Evolutionary conservation across 1,140 invertebrate genomes (phyloP).

Genomic region (Drosophila burlai): DNA sequence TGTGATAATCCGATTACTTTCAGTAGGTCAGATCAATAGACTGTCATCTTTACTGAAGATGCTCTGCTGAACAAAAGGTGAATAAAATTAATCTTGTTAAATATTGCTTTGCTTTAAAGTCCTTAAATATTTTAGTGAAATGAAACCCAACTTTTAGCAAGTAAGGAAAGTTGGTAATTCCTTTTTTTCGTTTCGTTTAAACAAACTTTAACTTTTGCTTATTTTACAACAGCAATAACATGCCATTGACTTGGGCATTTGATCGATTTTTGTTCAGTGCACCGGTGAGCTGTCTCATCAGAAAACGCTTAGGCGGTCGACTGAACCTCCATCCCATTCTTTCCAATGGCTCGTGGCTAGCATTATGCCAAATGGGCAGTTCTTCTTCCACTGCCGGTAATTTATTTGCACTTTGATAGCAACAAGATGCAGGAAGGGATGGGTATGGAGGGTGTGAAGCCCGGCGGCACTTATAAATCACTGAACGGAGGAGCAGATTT

Average conservation of each 20-base stretch:
- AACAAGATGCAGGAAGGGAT: slow-evolving; percentile 68
- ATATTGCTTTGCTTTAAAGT: not conserved
- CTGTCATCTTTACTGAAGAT: not conserved
- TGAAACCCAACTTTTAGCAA: not conserved
- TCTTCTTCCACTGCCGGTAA: slow-evolving; percentile 51
- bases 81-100: too few relatives aligned
- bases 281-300: slow-evolving; percentile 59
- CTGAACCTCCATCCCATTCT: slow-evolving; percentile 9
- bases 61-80: not conserved
- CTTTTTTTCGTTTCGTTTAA: not conserved
- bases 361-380: slow-evolving; percentile 50
- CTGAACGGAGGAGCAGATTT: slow-evolving; percentile 52
- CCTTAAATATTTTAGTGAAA: not conserved
- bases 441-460: not conserved
- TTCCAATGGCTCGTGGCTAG: not conserved
- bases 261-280: slow-evolving; percentile 13
- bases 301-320: slow-evolving; percentile 67
- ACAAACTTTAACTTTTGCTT: too few relatives aligned
- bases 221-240: not conserved
- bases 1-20: not conserved
- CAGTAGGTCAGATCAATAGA: not conserved
- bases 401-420: slow-evolving; percentile 83
- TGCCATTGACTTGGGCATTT: not conserved
- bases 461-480: slow-evolving; percentile 69
- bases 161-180: not conserved